Base-by-base conservation (phyloP, 2,888 invertebrate species). In the Cantharis rufa region DNA sequence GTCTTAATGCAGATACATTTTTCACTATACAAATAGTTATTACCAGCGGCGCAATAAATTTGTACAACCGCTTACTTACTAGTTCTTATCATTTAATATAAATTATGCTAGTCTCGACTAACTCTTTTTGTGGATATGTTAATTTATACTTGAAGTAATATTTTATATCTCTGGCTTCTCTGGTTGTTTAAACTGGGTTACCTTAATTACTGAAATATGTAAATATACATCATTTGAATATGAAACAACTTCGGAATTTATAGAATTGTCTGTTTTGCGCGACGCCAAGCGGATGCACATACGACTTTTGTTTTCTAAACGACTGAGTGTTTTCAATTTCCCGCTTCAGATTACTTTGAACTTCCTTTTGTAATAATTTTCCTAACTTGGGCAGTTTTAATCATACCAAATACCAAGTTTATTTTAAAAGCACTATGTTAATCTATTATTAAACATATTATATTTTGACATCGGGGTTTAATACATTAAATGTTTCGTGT, bases 191-290 rank as follows among this genome's bases (percentile, higher is more conserved):
- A 76, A 75, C 80, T 80, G 81, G 84, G 83, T 82, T 84, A 85
- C 84, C 86, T 86, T 86, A 87, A 87, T 86, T 86, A 87, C 86
- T 82, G 82, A 83, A 86, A 86, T 86, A 87, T 87, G 87, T 85
- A 87, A 87, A 86, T 86, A 84, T 79, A 82, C 83, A 82, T 84
- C 82, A 84, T 85, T 86, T 85, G 85, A 87, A 86, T 86, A 84
- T 84, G 84, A 84, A 84, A 84, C 83, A 83, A 84, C 79, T 81
- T 79, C 78, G 77, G 81, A 84, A 86, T 86, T 86, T 85, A 85
- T 85, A 84, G 84, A 84, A 84, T 85, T 84, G 83, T 85, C 84
- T 82, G 83, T 82, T 81, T 81, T 80, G 82, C 80, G 76, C 80
- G 84, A 82, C 82, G 78, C 70, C 71, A 74, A 78, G 80, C 82